These are phyloP conservation scores for Microcebus murinus DNA, from an alignment of 2,113 vertebrate species.

Conservation along the genomic window DNA sequence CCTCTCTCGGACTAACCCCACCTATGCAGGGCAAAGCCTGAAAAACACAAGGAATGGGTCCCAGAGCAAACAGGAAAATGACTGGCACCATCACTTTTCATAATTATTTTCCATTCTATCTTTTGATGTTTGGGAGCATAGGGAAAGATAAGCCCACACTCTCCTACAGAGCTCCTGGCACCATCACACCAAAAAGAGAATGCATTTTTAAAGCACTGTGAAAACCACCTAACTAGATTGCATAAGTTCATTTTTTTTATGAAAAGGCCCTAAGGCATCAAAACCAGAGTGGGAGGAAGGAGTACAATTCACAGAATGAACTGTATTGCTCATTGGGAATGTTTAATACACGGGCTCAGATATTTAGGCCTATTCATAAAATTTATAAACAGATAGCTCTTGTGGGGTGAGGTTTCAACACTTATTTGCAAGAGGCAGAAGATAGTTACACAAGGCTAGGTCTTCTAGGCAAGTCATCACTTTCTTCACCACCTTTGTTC, in stretches of 20 bases:
- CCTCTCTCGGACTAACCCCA: background rate
- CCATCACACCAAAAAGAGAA: conserved; percentile 9
- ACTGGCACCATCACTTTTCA: background rate
- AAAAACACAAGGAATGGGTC: background rate
- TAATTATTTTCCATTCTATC: conserved; percentile 20
- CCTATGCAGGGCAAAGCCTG: background rate
- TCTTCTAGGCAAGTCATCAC: conserved; percentile 13
- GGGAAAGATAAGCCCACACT: background rate
- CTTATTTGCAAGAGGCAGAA: conserved; percentile 16
- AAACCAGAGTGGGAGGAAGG: conserved; percentile 40
- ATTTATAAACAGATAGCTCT: background rate
- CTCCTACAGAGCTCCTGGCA: background rate
- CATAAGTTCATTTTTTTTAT: conserved; percentile 39
- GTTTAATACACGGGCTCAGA: background rate
- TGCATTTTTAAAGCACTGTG: conserved; percentile 45
- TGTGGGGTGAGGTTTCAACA: background rate
- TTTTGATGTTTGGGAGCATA: background rate
- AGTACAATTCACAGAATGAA: conserved; percentile 20
- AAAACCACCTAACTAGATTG: conserved; percentile 20
- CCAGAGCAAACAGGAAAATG: background rate
- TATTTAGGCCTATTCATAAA: conserved; percentile 36
- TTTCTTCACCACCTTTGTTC: conserved; percentile 6
- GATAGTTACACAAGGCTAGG: background rate
- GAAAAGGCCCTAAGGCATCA: conserved; percentile 41
- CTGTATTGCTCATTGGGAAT: background rate